Evolutionary conservation across 2,113 vertebrate genomes (phyloP).

Genomic region (Poeciliopsis turrubarensis): DNA sequence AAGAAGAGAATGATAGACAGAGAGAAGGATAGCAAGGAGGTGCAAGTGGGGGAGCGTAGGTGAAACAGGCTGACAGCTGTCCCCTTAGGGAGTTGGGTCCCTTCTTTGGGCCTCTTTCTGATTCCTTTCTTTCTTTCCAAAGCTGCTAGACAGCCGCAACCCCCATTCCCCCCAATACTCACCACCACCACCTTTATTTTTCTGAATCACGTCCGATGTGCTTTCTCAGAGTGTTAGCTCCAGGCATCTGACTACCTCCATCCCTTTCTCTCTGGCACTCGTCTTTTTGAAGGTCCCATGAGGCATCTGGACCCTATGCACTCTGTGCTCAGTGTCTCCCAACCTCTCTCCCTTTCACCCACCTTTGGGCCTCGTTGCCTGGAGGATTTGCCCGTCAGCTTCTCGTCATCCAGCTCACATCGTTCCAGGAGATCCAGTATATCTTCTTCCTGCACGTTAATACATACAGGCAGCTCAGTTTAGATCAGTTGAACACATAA

Average conservation of each 20-base stretch:
- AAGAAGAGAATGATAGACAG: slow-evolving; percentile 52
- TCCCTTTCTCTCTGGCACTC: slow-evolving; percentile 38
- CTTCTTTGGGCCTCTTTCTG: slow-evolving; percentile 62
- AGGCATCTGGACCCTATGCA: slow-evolving; percentile 41
- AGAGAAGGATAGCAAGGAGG: slow-evolving; percentile 51
- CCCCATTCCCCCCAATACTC: no score
- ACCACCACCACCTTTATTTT: slow-evolving; percentile 47
- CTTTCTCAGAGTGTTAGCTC: slow-evolving; percentile 64
- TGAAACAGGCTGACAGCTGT: slow-evolving; percentile 71
- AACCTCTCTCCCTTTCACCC: slow-evolving; percentile 34
- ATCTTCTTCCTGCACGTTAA: slow-evolving; percentile 89
- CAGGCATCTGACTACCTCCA: slow-evolving; percentile 56
- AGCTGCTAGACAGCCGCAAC: slow-evolving; percentile 18
- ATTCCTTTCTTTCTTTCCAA: slow-evolving; percentile 55
- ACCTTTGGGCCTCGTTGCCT: slow-evolving; percentile 86
- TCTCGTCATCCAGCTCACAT: slow-evolving; percentile 97
- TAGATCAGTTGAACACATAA: background rate
- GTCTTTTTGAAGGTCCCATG: slow-evolving; percentile 54
- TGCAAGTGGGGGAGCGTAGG: slow-evolving; percentile 23
- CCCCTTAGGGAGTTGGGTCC: slow-evolving; percentile 62
- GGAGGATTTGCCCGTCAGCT: slow-evolving; percentile 90
- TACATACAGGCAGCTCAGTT: slow-evolving; percentile 12
- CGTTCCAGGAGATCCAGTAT: slow-evolving; percentile 97
- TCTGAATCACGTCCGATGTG: slow-evolving; percentile 62
- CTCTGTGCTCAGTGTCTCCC: slow-evolving; percentile 2